phyloP scores from a whole-genome alignment of 2,113 vertebrate genomes.

The Periophthalmodon schlosseri region DNA sequence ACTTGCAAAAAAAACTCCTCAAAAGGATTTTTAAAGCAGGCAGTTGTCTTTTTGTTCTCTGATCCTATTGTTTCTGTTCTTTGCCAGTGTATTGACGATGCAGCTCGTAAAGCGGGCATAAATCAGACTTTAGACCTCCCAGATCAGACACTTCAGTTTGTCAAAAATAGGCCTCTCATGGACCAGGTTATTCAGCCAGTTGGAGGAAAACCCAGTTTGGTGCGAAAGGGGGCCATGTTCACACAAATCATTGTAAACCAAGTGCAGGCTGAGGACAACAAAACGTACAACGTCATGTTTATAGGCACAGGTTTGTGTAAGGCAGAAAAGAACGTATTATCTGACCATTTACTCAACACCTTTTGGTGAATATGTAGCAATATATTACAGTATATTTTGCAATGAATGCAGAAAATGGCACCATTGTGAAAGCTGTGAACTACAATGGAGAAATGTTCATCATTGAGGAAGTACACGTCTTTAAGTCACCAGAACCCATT shows the following conservation, averaged over 20 bases:
- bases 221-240: conserved; percentile 70
- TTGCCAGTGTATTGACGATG: conserved; percentile 71
- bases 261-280: conserved; percentile 61
- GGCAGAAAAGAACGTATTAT: not conserved
- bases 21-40: conserved; percentile 26
- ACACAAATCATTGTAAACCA: conserved; percentile 74
- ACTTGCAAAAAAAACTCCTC: conserved; percentile 17
- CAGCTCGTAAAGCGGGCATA: conserved; percentile 54
- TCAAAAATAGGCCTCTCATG: conserved; percentile 77
- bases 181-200: conserved; percentile 71
- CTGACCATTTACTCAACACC: not conserved
- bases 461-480: conserved; percentile 82
- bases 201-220: conserved; percentile 60
- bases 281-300: conserved; percentile 74
- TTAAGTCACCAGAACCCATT: conserved; percentile 62
- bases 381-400: not conserved
- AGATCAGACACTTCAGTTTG: conserved; percentile 78
- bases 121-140: conserved; percentile 70
- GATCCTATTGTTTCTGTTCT: conserved; percentile 24
- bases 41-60: conserved; percentile 30
- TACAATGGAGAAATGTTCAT: conserved; percentile 77
- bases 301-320: conserved; percentile 78
- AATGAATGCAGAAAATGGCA: conserved; percentile 72
- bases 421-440: conserved; percentile 79
- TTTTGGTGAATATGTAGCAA: not conserved